phyloP scores from a whole-genome alignment of 2,888 invertebrate genomes.

The Pilophorus perplexus region DNA sequence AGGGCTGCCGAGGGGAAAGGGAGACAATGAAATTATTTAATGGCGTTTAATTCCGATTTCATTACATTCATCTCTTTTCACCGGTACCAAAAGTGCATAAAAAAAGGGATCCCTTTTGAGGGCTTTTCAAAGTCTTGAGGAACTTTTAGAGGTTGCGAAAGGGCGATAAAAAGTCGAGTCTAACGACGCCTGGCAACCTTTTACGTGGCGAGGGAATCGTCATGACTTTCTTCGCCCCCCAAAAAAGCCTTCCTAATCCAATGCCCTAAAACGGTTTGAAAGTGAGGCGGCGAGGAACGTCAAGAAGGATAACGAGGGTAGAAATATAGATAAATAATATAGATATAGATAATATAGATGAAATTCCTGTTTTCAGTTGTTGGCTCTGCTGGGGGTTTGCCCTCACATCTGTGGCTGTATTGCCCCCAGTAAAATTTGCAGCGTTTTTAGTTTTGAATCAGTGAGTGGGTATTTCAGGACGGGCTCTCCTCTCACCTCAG shows the following conservation, averaged over 20 bases:
- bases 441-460: too few species aligned
- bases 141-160: constrained; percentile 38
- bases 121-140: constrained; percentile 25
- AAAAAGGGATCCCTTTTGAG: background rate
- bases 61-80: constrained; percentile 43
- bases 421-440: too few species aligned
- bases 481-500: too few species aligned
- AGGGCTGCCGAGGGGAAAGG: background rate
- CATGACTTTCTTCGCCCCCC: background rate
- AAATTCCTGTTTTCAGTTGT: too few species aligned
- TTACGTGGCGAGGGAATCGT: constrained; percentile 25
- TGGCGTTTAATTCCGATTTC: constrained; percentile 46
- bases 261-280: background rate
- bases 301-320: too few species aligned
- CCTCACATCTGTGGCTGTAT: too few species aligned
- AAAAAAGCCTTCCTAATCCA: background rate
- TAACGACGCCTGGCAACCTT: constrained; percentile 32
- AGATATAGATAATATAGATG: too few species aligned
- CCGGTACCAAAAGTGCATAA: constrained; percentile 38
- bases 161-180: constrained; percentile 33
- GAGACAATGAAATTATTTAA: constrained; percentile 45
- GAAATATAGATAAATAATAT: too few species aligned
- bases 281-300: too few species aligned
- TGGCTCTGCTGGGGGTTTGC: too few species aligned
- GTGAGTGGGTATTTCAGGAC: too few species aligned